Percentiles rank a stretch among this genome's conserved stretches.
Evolutionary conservation across 1,140 invertebrate genomes (phyloP).

Genomic region (Leptinotarsa defecta): DNA sequence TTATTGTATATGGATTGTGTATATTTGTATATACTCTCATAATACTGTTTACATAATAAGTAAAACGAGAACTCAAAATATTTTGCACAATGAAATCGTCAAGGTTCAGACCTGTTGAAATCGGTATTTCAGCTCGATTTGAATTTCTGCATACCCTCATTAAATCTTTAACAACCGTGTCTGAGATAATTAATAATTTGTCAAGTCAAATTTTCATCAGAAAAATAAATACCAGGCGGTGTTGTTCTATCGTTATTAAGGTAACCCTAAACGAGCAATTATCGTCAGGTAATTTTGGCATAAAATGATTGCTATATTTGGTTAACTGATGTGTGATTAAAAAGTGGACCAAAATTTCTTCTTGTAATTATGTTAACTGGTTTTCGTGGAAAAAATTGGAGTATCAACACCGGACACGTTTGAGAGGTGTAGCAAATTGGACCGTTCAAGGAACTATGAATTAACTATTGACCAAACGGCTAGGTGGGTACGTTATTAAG

Average conservation of each 20-base stretch:
- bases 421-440: background rate
- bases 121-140: too few species aligned
- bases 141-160: background rate
- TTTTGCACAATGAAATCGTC: too few species aligned
- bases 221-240: slow-evolving; percentile 2
- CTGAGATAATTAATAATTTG: background rate
- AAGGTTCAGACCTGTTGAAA: too few species aligned
- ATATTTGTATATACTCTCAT: too few species aligned
- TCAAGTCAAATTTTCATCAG: background rate
- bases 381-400: slow-evolving; percentile 2
- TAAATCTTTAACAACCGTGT: background rate
- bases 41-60: too few species aligned
- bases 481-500: too few species aligned
- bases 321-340: background rate
- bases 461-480: background rate
- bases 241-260: background rate
- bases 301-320: slow-evolving; percentile 1
- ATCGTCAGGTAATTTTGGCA: background rate
- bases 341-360: background rate
- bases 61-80: too few species aligned
- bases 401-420: background rate
- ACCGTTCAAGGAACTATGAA: background rate
- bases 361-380: background rate
- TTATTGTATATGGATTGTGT: too few species aligned
- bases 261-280: background rate